Conservation (phyloP, 2,888 invertebrate genomes). For the Eurytoma californica region DNA sequence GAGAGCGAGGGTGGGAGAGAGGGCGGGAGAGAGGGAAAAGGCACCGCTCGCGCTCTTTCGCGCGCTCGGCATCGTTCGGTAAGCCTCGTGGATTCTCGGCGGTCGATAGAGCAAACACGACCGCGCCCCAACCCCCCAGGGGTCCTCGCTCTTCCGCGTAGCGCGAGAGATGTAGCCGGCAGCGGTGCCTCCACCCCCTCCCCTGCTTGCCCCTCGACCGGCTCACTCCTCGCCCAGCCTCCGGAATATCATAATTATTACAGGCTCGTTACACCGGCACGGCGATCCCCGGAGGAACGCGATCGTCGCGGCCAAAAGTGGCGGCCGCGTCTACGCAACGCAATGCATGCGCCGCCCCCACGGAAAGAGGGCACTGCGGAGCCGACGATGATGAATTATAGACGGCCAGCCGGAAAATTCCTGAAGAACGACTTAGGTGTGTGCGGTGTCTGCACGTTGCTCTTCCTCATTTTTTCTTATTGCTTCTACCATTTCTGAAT, state of each 20-base stretch:
- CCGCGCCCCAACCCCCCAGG: slow-evolving; percentile 74
- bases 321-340: slow-evolving; percentile 28
- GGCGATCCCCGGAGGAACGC: slow-evolving; percentile 57
- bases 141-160: slow-evolving; percentile 24
- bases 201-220: slow-evolving; percentile 35
- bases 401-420: slow-evolving; percentile 21
- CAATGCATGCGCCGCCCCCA: neutral
- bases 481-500: neutral
- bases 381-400: slow-evolving; percentile 49
- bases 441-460: too few species aligned
- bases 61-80: slow-evolving; percentile 68
- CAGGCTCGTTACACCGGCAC: slow-evolving; percentile 63
- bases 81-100: slow-evolving; percentile 72
- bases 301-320: slow-evolving; percentile 57
- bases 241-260: slow-evolving; percentile 72
- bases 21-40: slow-evolving; percentile 21
- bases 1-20: slow-evolving; percentile 12
- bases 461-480: neutral
- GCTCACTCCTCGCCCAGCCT: slow-evolving; percentile 54
- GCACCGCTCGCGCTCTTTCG: neutral
- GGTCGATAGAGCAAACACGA: slow-evolving; percentile 76
- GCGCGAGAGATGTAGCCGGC: slow-evolving; percentile 51
- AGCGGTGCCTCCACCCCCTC: slow-evolving; percentile 26
- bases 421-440: neutral
- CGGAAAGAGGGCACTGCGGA: neutral